Percentiles rank a stretch among this genome's conserved stretches.
Evolutionary conservation across 2,888 invertebrate species (phyloP).

Genomic region (Tetanocera ferruginea): DNA sequence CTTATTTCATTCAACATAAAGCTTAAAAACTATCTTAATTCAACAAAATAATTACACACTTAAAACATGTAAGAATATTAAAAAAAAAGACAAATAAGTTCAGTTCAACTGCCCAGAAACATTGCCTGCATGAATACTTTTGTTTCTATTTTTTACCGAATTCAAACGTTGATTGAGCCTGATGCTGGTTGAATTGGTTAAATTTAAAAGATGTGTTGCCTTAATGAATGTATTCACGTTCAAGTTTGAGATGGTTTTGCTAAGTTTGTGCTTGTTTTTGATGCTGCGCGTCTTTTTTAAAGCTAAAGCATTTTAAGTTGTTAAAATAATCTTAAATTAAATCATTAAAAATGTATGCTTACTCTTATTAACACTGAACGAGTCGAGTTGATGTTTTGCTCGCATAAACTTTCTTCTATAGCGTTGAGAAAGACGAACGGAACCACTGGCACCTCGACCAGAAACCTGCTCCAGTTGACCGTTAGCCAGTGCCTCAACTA

Average conservation of each 20-base stretch:
- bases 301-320: not conserved
- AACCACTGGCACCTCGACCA: constrained; percentile 42
- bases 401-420: not conserved
- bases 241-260: not conserved
- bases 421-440: constrained; percentile 33
- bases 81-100: too few relatives aligned
- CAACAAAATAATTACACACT: too few relatives aligned
- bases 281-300: too few relatives aligned
- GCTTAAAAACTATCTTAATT: too few relatives aligned
- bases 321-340: not conserved
- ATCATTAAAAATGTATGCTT: not conserved
- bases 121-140: too few relatives aligned
- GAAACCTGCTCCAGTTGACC: constrained; percentile 30
- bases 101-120: too few relatives aligned
- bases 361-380: not conserved
- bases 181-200: too few relatives aligned
- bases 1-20: too few relatives aligned
- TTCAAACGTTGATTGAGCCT: too few relatives aligned
- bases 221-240: not conserved
- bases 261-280: not conserved
- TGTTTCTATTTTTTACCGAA: too few relatives aligned
- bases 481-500: constrained; percentile 27
- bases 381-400: not conserved
- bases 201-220: not conserved
- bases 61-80: too few relatives aligned